A percentile compares a stretch with the other conserved stretches of the same genome.
Evolutionary conservation across 1,140 invertebrate genomes (phyloP).

Genomic region (Apolygus lucorum): DNA sequence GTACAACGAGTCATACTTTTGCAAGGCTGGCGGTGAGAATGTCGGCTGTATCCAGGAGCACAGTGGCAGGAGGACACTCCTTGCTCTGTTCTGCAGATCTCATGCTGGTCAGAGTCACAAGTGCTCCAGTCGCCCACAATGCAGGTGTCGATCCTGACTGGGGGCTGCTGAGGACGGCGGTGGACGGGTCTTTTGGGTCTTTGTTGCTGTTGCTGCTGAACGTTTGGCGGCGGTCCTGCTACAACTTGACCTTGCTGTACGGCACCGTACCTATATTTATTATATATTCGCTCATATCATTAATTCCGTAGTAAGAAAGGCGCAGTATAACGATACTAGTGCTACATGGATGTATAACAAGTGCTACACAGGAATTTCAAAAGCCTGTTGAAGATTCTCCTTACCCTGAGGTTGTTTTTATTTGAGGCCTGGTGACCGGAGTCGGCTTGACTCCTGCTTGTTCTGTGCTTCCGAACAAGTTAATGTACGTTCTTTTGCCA

Average conservation of each 20-base stretch:
- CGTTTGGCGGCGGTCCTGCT: conserved; percentile 3
- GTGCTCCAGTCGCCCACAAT: conserved; percentile 90
- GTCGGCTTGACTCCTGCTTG: conserved; percentile 11
- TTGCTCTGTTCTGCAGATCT: conserved; percentile 75
- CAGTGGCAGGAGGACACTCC: conserved; percentile 90
- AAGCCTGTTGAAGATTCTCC: too few species aligned
- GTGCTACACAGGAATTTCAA: too few species aligned
- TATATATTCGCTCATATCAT: too few species aligned
- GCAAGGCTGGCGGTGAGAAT: conserved; percentile 68
- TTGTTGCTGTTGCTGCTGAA: conserved; percentile 11
- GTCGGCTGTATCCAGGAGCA: conserved; percentile 69
- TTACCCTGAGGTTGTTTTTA: conserved; percentile 22
- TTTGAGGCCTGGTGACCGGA: conserved; percentile 21
- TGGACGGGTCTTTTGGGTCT: conserved; percentile 23
- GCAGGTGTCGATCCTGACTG: conserved; percentile 81
- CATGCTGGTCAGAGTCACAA: conserved; percentile 76
- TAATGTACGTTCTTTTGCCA: conserved; percentile 78
- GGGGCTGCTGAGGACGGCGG: conserved; percentile 48
- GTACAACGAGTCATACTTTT: conserved; percentile 47
- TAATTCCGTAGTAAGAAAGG: too few species aligned
- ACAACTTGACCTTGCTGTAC: not conserved
- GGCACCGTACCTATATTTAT: not conserved
- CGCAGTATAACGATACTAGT: too few species aligned
- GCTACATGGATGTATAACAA: too few species aligned
- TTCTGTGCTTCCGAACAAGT: conserved; percentile 53